These are phyloP conservation scores for Trinectes maculatus DNA, from an alignment of 2,113 vertebrate species.

Conservation along the genomic window DNA sequence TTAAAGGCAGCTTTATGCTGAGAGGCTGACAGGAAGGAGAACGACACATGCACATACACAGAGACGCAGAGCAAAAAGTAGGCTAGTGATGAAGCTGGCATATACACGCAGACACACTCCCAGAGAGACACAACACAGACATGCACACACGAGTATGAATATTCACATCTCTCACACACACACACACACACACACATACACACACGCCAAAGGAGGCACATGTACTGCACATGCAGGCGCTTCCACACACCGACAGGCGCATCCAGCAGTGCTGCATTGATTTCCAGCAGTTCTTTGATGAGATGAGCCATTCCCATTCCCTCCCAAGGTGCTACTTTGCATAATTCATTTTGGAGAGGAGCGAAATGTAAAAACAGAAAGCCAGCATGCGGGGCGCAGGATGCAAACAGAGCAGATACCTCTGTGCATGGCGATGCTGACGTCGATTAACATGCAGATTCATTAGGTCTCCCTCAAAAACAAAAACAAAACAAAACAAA, in stretches of 20 bases:
- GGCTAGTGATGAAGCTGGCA: constrained; percentile 53
- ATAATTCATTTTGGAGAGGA: constrained; percentile 80
- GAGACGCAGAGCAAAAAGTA: constrained; percentile 50
- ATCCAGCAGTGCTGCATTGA: constrained; percentile 79
- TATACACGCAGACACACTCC: constrained; percentile 43
- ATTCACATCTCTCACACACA: constrained; percentile 52
- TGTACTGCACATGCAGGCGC: constrained; percentile 52
- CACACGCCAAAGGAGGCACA: constrained; percentile 38
- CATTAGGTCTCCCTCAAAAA: constrained; percentile 55
- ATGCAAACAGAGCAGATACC: constrained; percentile 67
- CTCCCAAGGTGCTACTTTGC: constrained; percentile 80
- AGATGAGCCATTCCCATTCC: constrained; percentile 79
- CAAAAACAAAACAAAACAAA: neutral
- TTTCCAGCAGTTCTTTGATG: constrained; percentile 82
- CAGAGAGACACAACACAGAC: constrained; percentile 43
- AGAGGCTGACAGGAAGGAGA: constrained; percentile 53
- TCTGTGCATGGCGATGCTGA: constrained; percentile 51
- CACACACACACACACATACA: constrained; percentile 18
- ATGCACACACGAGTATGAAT: constrained; percentile 44
- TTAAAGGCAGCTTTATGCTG: constrained; percentile 58
- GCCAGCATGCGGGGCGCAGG: constrained; percentile 63
- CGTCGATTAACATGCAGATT: constrained; percentile 74
- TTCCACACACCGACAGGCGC: constrained; percentile 55
- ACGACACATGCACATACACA: constrained; percentile 53
- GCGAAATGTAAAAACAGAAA: constrained; percentile 75